A percentile compares a stretch with the other conserved stretches of the same genome.
Evolutionary conservation across 2,113 vertebrate species (phyloP).

Genomic region (Passer domesticus): DNA sequence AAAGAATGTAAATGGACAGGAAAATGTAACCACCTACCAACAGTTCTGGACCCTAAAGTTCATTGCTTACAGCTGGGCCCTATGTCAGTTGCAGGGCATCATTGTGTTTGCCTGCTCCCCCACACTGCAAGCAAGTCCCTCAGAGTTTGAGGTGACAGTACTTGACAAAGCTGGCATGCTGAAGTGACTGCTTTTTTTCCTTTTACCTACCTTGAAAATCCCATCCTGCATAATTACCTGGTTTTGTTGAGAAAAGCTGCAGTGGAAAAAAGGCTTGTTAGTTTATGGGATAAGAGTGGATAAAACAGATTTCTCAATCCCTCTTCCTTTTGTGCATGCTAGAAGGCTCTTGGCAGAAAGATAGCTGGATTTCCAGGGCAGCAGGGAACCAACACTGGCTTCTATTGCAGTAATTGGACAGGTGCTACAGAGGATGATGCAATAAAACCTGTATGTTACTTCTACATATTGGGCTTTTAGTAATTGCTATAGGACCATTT

Average conservation of each 20-base stretch:
- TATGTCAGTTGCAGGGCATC: not conserved
- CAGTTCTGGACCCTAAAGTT: not conserved
- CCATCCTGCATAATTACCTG: not conserved
- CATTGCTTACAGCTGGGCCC: not conserved
- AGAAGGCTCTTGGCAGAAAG: constrained; percentile 17
- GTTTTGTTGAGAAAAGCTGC: constrained; percentile 2
- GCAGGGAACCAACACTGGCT: not conserved
- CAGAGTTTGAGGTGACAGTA: not conserved
- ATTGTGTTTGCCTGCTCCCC: not conserved
- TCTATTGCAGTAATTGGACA: not conserved
- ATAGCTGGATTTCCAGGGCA: not conserved
- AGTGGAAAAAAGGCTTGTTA: constrained; percentile 1
- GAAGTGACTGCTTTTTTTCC: not conserved
- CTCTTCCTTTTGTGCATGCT: not conserved
- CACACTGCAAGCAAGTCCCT: not conserved
- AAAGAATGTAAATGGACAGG: not conserved
- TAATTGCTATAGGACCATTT: not conserved
- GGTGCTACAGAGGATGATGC: constrained; percentile 6
- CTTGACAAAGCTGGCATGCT: not conserved
- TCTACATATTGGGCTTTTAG: not conserved
- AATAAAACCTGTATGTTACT: not conserved
- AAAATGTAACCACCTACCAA: not conserved
- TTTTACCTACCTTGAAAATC: not conserved
- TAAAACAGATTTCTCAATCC: not conserved
- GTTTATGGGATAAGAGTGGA: constrained; percentile 4